Base-by-base conservation (phyloP, 2,113 vertebrate species). In the Elanus axillaris region DNA sequence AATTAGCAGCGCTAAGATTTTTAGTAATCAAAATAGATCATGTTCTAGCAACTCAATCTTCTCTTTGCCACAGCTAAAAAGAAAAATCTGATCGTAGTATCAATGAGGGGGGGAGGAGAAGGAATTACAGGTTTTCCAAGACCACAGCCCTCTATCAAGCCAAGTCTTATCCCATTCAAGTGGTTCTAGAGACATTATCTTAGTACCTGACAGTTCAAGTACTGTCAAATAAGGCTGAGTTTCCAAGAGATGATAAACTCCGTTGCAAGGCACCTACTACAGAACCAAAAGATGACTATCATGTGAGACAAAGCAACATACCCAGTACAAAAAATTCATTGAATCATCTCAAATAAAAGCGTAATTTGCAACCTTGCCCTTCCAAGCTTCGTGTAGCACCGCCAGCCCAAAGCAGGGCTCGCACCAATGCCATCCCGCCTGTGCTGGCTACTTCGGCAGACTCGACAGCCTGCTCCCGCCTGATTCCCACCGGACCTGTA, bases 21-120 rank as follows among this genome's bases (percentile, higher is more conserved):
- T 89, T 43, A 75, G 89, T 36, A 72, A 94, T 84, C 73, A 82
- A 90, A 96, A 96, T 52, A 96, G 90, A 91, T 90, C 69, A 17
- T 85, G 93, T 93, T 93, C 89, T 55, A 81, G 91, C 84, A 60
- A 59, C 73, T 93, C 93, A 22, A 79, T 52, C 84, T 88, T 82
- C 71, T 34, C 90, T 60, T 38, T 43, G 81, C 73, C 92, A 59
- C 82, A 27, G 63, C 64, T 81, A 10, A 25, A 42, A 42, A 43
- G 82, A 73, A 78, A 89, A 78, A 91, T n/a, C 91, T 66, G 86
- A 84, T 27, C 52, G 77, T 25, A 80, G n/a, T 13, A 77, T 10
- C n/a, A 8, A 1, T 0, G 10, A 0, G 3, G 62, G 62, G 15
- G 34, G 27, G 23, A 34, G 25, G 10, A 74, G 34, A 34, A 71